phyloP scores from a whole-genome alignment of 2,888 invertebrate species.

The Campoletis raptor region DNA sequence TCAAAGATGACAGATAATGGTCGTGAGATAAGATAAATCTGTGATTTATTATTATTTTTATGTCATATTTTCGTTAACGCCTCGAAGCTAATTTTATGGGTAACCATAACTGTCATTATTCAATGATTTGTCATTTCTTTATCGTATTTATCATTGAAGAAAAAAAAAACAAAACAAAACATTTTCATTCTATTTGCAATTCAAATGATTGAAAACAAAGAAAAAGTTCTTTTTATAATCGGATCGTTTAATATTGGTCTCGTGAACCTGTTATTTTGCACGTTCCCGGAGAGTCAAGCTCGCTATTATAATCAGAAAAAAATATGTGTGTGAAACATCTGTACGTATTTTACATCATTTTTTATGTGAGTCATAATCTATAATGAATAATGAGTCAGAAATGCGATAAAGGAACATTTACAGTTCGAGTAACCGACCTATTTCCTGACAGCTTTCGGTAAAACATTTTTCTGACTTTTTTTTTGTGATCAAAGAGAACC shows the following conservation, averaged over 20 bases:
- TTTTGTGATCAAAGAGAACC: not conserved
- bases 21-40: constrained; percentile 4
- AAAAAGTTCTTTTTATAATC: not conserved
- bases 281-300: not conserved
- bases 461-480: not conserved
- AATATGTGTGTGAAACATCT: constrained; percentile 1
- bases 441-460: not conserved
- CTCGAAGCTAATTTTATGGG: not conserved
- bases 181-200: too few relatives aligned
- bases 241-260: not conserved
- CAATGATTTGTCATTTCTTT: too few relatives aligned
- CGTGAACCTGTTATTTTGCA: constrained; percentile 12
- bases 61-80: not conserved
- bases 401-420: constrained; percentile 26
- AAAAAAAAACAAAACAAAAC: too few relatives aligned
- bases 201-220: not conserved
- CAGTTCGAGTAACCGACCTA: not conserved
- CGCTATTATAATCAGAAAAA: constrained; percentile 1
- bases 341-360: not conserved
- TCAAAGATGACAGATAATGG: not conserved
- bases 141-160: too few relatives aligned
- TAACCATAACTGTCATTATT: too few relatives aligned
- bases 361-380: constrained; percentile 40
- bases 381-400: constrained; percentile 8
- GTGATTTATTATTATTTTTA: not conserved